A percentile compares a stretch with the other conserved stretches of the same genome.
phyloP scores from a whole-genome alignment of 2,888 invertebrate species.

The Cactoblastis cactorum region DNA sequence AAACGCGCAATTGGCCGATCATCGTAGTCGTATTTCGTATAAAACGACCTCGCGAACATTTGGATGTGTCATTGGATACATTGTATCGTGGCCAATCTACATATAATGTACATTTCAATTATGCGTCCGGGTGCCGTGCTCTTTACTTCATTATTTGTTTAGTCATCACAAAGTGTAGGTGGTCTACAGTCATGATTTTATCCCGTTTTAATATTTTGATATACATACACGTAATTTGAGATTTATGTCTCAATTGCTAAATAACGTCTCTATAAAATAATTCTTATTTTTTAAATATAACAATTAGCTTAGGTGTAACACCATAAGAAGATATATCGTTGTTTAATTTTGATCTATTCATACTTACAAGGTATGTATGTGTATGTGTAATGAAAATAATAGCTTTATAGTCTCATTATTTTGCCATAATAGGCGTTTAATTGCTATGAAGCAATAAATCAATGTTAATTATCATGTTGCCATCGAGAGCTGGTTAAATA shows the following conservation, averaged over 20 bases:
- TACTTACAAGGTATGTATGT: too few relatives aligned
- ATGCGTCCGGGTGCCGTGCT: constrained; percentile 51
- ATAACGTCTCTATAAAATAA: neutral
- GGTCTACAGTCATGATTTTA: constrained; percentile 6
- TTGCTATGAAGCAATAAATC: constrained; percentile 32
- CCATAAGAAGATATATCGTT: neutral
- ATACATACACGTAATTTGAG: too few relatives aligned
- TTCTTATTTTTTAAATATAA: neutral
- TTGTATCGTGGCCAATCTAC: constrained; percentile 39
- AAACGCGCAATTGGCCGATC: constrained; percentile 45
- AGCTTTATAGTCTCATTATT: constrained; percentile 20
- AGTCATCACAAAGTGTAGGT: constrained; percentile 36
- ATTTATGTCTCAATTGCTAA: too few relatives aligned
- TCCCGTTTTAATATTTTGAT: too few relatives aligned
- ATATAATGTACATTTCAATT: constrained; percentile 20
- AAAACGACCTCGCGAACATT: constrained; percentile 37
- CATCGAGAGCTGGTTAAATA: constrained; percentile 20
- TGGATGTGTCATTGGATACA: constrained; percentile 45
- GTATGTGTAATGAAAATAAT: constrained; percentile 15
- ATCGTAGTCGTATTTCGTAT: constrained; percentile 40
- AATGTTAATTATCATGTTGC: constrained; percentile 24
- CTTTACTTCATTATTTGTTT: constrained; percentile 42
- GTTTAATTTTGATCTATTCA: neutral
- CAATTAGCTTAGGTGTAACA: neutral
- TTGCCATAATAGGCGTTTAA: constrained; percentile 34